Base-by-base conservation (phyloP, 1,140 invertebrate species). In the Phthorimaea operculella region DNA sequence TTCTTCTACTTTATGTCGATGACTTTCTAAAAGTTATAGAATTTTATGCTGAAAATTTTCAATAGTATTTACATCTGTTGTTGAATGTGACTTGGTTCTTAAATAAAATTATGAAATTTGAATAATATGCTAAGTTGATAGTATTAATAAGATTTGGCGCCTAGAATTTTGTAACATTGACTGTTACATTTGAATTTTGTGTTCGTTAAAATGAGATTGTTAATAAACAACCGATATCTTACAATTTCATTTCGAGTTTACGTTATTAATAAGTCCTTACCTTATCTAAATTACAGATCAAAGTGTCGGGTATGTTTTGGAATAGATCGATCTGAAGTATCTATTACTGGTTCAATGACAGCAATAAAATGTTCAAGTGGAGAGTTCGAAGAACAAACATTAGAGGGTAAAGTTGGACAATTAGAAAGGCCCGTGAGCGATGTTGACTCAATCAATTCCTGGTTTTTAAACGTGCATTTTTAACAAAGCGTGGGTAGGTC, bases 361-460 rank as follows among this genome's bases (percentile, higher is more conserved):
- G 10, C 36, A 39, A 39, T 39, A 39, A 39, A 39, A 39, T 39
- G 10, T n/a, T 39, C 36, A 39, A 12, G 36, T 39, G 36, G 8
- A 39, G 8, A 39, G 36, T 10, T 39, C n/a, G 36, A 9, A 39
- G 36, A 39, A 39, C 36, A 39, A 39, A 39, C 36, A 39, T n/a
- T 39, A 10, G n/a, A 39, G 36, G 10, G 10, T 12, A 12, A 39
- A 39, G 2, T 39, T 39, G 16, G 10, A 47, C 44, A 47, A 47
- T 47, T 47, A 39, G 51, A 52, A n/a, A 36, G 51, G 8, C 34
- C 51, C 51, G 21, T 33, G 51, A 45, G 52, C 33, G 34, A n/a
- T 62, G 60, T 62, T 58, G 60, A 62, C 60, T 58, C 56, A 56
- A 62, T 55, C 60, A 62, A 62, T 62, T 52, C 34, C 44, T 15